Evolutionary conservation across 2,888 invertebrate genomes (phyloP).

Genomic region (Sinopyrophorus schimmeli): DNA sequence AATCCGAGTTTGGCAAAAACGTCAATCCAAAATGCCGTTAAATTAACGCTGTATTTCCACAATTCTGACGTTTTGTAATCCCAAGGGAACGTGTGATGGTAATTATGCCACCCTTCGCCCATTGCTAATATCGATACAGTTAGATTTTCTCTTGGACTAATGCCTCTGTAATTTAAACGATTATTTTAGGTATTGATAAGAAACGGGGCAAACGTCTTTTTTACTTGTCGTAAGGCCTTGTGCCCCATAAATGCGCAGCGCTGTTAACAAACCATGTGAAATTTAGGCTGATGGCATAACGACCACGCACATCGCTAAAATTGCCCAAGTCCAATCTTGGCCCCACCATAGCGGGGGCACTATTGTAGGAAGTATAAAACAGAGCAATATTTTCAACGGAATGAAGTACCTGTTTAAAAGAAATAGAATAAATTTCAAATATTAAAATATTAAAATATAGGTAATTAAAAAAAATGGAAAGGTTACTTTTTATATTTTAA

Average conservation of each 20-base stretch:
- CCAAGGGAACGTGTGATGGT: slow-evolving; percentile 93
- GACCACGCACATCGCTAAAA: slow-evolving; percentile 69
- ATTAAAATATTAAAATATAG: no score
- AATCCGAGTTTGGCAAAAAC: slow-evolving; percentile 69
- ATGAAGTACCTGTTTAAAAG: slow-evolving; percentile 5
- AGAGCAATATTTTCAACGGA: slow-evolving; percentile 43
- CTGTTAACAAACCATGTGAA: slow-evolving; percentile 91
- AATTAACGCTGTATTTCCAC: slow-evolving; percentile 57
- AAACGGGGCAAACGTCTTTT: no score
- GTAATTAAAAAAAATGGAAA: no score
- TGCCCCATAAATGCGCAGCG: slow-evolving; percentile 81
- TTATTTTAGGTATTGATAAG: no score
- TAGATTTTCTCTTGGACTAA: slow-evolving; percentile 79
- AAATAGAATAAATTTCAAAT: no score
- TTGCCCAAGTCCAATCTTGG: slow-evolving; percentile 68
- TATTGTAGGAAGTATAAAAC: slow-evolving; percentile 73
- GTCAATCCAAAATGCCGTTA: slow-evolving; percentile 71
- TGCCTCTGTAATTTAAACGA: no score
- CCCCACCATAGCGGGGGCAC: slow-evolving; percentile 72
- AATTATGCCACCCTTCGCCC: slow-evolving; percentile 85
- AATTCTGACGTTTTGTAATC: slow-evolving; percentile 90
- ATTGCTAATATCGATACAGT: slow-evolving; percentile 72
- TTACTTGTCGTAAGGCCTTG: slow-evolving; percentile 74
- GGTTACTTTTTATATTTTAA: no score
- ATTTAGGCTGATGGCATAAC: slow-evolving; percentile 76